A percentile compares a stretch with the other conserved stretches of the same genome.
Evolutionary conservation across 2,113 vertebrate species (phyloP).

Genomic region (Todiramphus saurophagus): DNA sequence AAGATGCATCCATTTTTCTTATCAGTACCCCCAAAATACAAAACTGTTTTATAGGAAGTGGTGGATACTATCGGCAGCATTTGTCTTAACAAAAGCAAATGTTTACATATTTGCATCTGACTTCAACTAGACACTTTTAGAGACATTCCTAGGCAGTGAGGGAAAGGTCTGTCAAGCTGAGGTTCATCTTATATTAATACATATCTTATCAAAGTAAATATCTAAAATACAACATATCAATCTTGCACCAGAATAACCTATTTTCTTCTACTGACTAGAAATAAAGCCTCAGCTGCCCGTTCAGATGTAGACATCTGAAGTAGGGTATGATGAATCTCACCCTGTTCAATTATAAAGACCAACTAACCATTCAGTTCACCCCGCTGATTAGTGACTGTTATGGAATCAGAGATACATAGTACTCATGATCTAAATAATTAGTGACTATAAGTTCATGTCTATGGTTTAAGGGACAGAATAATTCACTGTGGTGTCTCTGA

Average conservation of each 20-base stretch:
- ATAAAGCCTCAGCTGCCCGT: neutral
- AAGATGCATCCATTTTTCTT: neutral
- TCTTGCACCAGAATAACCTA: neutral
- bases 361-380: neutral
- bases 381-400: neutral
- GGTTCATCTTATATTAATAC: neutral
- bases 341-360: neutral
- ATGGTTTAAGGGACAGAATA: neutral
- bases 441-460: neutral
- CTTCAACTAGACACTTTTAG: neutral
- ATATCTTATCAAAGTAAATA: neutral
- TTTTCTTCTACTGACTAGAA: neutral
- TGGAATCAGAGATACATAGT: neutral
- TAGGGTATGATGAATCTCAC: neutral
- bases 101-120: neutral
- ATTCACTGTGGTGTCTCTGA: neutral
- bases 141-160: neutral
- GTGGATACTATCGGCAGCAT: neutral
- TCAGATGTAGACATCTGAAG: neutral
- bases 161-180: neutral
- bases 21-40: neutral
- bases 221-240: neutral
- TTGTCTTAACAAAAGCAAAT: neutral
- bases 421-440: neutral
- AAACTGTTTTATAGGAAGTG: neutral